phyloP scores from a whole-genome alignment of 2,888 invertebrate species.

The Leptothorax acervorum region DNA sequence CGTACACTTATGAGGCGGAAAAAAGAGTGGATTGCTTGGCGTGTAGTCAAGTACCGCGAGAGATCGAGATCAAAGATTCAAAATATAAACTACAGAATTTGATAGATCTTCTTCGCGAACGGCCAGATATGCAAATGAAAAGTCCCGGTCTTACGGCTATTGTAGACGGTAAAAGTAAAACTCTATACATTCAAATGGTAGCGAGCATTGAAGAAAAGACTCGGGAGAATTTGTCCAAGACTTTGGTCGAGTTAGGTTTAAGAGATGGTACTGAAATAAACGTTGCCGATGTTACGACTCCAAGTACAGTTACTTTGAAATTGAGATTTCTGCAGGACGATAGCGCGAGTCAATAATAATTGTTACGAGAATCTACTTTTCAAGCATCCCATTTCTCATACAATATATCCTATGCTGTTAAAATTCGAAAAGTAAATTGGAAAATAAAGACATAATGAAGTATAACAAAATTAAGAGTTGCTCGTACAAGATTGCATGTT shows the following conservation, averaged over 20 bases:
- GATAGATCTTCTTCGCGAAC: slow-evolving; percentile 92
- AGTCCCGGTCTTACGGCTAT: slow-evolving; percentile 94
- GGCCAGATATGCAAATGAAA: slow-evolving; percentile 94
- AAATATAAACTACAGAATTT: slow-evolving; percentile 93
- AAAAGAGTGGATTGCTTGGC: slow-evolving; percentile 94
- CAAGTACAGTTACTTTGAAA: slow-evolving; percentile 92
- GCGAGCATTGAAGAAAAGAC: slow-evolving; percentile 97
- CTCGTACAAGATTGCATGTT: neutral
- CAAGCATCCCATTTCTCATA: neutral
- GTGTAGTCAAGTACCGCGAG: slow-evolving; percentile 92
- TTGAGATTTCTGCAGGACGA: slow-evolving; percentile 88
- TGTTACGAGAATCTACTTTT: slow-evolving; percentile 31
- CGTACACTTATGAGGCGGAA: slow-evolving; percentile 97
- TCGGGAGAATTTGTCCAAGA: slow-evolving; percentile 94
- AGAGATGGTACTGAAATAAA: slow-evolving; percentile 94
- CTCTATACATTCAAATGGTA: slow-evolving; percentile 97
- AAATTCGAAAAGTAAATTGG: neutral
- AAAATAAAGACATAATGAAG: neutral
- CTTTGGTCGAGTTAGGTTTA: slow-evolving; percentile 94
- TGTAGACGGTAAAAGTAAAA: slow-evolving; percentile 94
- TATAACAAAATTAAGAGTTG: slow-evolving; percentile 2
- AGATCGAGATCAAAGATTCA: slow-evolving; percentile 88
- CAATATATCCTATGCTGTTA: slow-evolving; percentile 3
- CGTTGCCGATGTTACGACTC: slow-evolving; percentile 97
- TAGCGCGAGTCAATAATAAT: slow-evolving; percentile 66